Evolutionary conservation across 2,113 vertebrate species (phyloP).

Genomic region (Pomatostomus ruficeps): DNA sequence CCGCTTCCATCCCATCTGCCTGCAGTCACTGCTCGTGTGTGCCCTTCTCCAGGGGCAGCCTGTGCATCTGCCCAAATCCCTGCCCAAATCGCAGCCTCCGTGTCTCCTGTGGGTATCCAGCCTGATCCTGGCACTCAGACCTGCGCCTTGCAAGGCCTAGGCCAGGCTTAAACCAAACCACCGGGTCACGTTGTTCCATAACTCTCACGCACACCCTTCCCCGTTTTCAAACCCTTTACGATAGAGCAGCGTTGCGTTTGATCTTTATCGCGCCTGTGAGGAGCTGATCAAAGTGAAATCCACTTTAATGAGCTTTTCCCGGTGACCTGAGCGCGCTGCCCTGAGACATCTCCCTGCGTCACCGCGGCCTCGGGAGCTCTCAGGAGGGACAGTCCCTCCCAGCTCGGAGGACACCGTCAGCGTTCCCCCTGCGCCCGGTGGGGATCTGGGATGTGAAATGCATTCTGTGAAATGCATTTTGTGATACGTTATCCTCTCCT

Average conservation of each 20-base stretch:
- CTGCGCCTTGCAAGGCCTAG: neutral
- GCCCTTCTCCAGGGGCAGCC: neutral
- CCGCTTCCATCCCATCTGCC: constrained; percentile 37
- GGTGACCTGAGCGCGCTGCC: neutral
- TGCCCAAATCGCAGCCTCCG: neutral
- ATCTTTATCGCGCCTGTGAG: constrained; percentile 42
- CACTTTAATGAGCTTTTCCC: constrained; percentile 38
- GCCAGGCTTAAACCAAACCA: neutral
- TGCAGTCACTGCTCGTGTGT: neutral
- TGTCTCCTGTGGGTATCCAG: neutral
- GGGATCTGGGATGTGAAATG: neutral
- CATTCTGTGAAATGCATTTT: neutral
- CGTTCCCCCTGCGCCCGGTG: neutral
- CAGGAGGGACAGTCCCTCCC: neutral
- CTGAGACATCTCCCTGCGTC: neutral
- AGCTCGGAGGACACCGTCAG: neutral
- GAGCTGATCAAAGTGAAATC: constrained; percentile 48
- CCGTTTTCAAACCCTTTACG: neutral
- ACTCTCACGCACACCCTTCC: neutral
- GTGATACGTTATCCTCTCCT: neutral
- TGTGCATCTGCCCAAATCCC: constrained; percentile 11
- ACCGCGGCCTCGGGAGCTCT: neutral
- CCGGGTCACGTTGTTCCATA: neutral
- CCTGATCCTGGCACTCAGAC: neutral
- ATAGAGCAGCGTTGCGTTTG: neutral